Percentiles rank a stretch among this genome's conserved stretches.
Conservation (phyloP, 2,113 vertebrate species). For the Antigone vipio region DNA sequence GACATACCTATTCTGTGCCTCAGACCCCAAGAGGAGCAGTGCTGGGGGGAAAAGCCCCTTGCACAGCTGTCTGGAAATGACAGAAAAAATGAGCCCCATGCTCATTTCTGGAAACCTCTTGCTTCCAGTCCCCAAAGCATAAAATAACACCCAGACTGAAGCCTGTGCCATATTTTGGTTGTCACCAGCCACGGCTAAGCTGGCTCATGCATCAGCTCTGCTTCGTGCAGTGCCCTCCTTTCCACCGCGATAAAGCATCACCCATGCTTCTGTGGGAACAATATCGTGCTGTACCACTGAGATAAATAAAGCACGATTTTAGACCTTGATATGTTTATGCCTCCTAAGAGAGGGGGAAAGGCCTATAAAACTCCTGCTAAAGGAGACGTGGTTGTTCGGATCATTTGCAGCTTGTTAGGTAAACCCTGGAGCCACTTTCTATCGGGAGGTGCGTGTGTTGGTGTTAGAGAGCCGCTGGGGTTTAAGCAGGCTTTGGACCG, state of each 20-base stretch:
- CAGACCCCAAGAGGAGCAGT: background rate
- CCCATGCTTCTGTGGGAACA: background rate
- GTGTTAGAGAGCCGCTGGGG: background rate
- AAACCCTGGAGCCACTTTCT: background rate
- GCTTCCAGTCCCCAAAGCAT: background rate
- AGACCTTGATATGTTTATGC: conserved; percentile 1
- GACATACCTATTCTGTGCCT: background rate
- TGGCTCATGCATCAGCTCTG: background rate
- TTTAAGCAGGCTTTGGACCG: background rate
- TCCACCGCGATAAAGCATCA: background rate
- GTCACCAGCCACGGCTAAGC: background rate
- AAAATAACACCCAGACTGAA: background rate
- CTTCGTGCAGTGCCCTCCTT: background rate
- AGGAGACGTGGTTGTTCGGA: background rate
- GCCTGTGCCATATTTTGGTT: background rate
- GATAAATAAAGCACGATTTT: conserved; percentile 35
- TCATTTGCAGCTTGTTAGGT: conserved; percentile 17
- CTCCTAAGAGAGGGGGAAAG: background rate
- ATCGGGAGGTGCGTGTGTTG: background rate
- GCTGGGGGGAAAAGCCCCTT: background rate
- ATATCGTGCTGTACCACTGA: background rate
- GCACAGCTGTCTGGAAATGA: background rate
- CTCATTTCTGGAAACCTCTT: background rate
- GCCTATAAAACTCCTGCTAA: background rate
- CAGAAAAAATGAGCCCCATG: too few species aligned